Percentiles rank a stretch among this genome's conserved stretches.
These are phyloP conservation scores for Notoglanidium macrostoma DNA, from an alignment of 2,797 vertebrate genomes.

Conservation along the genomic window DNA sequence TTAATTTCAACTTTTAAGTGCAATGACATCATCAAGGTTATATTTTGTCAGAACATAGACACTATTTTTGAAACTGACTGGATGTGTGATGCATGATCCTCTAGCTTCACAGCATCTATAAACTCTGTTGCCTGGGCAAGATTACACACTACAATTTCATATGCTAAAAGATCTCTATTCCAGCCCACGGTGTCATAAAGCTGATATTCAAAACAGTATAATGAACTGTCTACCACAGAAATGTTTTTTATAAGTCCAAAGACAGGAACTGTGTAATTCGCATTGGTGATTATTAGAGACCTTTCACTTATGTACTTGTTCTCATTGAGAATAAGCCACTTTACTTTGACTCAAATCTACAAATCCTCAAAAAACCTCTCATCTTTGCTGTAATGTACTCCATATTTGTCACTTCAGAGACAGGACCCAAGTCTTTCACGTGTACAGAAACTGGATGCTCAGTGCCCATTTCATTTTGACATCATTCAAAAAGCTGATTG, in stretches of 20 bases:
- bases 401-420: constrained; percentile 19
- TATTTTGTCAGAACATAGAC: constrained; percentile 48
- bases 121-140: no score
- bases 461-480: constrained; percentile 20
- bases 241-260: constrained; percentile 45
- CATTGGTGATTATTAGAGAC: constrained; percentile 10
- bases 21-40: constrained; percentile 37
- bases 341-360: constrained; percentile 19
- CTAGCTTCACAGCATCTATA: no score
- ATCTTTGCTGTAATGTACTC: constrained; percentile 30
- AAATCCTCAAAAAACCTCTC: constrained; percentile 20
- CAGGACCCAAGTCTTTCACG: neutral
- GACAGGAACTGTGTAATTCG: constrained; percentile 24
- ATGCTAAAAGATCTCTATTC: no score
- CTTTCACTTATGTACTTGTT: constrained; percentile 18
- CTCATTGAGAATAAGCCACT: constrained; percentile 13
- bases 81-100: no score
- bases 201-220: constrained; percentile 52
- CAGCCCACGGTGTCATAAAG: no score
- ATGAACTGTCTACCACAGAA: constrained; percentile 38
- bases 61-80: neutral
- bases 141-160: no score
- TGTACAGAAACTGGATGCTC: constrained; percentile 16
- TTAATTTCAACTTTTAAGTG: no score
- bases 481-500: constrained; percentile 31